Conservation (phyloP, 2,888 invertebrate species). For the Trissolcus japonicus region DNA sequence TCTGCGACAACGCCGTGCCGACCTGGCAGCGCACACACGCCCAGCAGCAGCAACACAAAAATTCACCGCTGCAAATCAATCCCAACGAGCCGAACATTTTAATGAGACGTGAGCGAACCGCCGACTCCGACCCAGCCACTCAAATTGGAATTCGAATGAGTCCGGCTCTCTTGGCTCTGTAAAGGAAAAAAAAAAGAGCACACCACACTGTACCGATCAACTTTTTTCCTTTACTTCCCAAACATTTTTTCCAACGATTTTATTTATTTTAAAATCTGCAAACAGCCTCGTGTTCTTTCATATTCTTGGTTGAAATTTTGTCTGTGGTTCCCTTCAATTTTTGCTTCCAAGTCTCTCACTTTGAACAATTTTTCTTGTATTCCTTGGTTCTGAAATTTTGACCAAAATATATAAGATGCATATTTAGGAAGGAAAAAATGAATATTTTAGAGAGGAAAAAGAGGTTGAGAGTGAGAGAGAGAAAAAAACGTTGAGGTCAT, state of each 20-base stretch:
- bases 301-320: not conserved
- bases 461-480: not conserved
- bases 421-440: no score
- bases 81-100: constrained; percentile 50
- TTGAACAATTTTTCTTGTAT: no score
- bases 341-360: no score
- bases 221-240: constrained; percentile 3
- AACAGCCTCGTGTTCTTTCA: not conserved
- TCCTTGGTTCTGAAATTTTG: no score
- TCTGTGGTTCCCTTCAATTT: not conserved
- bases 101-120: constrained; percentile 38
- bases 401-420: no score
- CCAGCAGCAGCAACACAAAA: constrained; percentile 27
- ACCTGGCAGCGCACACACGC: constrained; percentile 25
- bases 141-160: constrained; percentile 34
- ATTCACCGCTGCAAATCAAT: constrained; percentile 48
- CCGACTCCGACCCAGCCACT: constrained; percentile 15
- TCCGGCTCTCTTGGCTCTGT: not conserved
- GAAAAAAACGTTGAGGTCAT: constrained; percentile 12
- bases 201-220: not conserved
- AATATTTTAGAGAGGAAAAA: not conserved
- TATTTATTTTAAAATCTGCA: not conserved
- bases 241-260: not conserved
- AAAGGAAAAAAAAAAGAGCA: constrained; percentile 3
- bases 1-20: constrained; percentile 26